phyloP scores from a whole-genome alignment of 2,888 invertebrate species.

The Tetramorium bicarinatum region DNA sequence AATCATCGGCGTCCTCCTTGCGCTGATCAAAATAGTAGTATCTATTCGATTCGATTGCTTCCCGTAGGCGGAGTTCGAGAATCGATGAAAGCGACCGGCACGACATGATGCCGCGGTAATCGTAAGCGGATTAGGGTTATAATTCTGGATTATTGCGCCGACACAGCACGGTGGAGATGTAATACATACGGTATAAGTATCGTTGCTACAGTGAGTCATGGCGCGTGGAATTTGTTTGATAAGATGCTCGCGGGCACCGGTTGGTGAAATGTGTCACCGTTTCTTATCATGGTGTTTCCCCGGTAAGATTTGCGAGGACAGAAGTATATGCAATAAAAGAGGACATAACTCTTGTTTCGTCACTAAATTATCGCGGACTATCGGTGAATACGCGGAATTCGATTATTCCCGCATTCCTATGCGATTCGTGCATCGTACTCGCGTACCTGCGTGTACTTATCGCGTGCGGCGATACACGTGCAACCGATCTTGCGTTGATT shows the following conservation, averaged over 20 bases:
- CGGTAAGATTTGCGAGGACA: neutral
- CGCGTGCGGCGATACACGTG: neutral
- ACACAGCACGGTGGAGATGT: conserved; percentile 35
- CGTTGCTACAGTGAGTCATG: conserved; percentile 63
- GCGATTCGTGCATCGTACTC: conserved; percentile 25
- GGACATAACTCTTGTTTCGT: conserved; percentile 22
- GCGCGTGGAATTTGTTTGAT: conserved; percentile 67
- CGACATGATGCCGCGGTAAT: conserved; percentile 51
- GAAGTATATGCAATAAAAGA: neutral
- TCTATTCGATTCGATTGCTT: conserved; percentile 36
- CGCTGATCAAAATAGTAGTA: conserved; percentile 5
- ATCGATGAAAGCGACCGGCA: conserved; percentile 61
- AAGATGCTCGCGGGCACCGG: conserved; percentile 52
- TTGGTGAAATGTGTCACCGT: conserved; percentile 53
- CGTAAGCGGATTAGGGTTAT: conserved; percentile 74
- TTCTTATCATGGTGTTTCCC: conserved; percentile 59
- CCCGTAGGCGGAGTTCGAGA: conserved; percentile 41
- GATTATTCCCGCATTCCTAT: conserved; percentile 49
- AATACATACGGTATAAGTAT: conserved; percentile 10
- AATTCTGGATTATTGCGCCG: conserved; percentile 71
- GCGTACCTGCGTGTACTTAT: neutral
- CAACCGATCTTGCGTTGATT: neutral
- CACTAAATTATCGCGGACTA: conserved; percentile 43
- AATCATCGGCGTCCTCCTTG: conserved; percentile 48
- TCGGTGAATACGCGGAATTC: conserved; percentile 57